Conservation (phyloP, 2,888 invertebrate genomes). For the Callinectes sapidus region DNA sequence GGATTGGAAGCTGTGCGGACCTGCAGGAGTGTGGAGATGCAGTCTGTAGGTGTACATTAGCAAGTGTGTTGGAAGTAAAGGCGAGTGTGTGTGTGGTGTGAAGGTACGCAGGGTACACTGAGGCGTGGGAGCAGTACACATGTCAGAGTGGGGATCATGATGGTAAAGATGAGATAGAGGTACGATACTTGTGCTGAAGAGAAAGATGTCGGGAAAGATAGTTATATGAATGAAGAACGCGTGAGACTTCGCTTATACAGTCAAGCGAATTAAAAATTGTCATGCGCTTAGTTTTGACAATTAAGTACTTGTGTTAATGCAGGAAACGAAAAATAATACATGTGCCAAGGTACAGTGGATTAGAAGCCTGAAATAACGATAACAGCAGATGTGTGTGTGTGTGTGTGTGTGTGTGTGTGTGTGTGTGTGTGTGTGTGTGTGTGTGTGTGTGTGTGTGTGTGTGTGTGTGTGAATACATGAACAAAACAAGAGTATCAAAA, state of each 20-base stretch:
- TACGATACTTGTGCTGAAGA: background rate
- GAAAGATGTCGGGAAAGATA: background rate
- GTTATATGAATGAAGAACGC: background rate
- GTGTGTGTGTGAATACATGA: background rate
- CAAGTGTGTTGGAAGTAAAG: background rate
- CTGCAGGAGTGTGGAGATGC: background rate
- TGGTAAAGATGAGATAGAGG: background rate
- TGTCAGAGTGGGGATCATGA: background rate
- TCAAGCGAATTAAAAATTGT: background rate
- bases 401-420: constrained; percentile 1
- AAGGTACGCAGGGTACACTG: background rate
- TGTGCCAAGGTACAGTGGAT: background rate
- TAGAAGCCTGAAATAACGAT: background rate
- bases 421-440: background rate
- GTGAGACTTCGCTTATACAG: background rate
- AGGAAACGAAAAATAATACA: background rate
- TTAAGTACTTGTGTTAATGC: background rate
- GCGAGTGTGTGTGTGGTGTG: background rate
- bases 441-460: background rate
- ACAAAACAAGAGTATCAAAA: background rate
- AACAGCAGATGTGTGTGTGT: background rate
- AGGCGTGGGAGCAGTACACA: background rate
- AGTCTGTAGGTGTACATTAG: no score
- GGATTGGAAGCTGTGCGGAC: background rate
- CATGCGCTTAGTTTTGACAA: background rate